Conservation (phyloP, 2,113 vertebrate species). For the Podocnemis expansa region DNA sequence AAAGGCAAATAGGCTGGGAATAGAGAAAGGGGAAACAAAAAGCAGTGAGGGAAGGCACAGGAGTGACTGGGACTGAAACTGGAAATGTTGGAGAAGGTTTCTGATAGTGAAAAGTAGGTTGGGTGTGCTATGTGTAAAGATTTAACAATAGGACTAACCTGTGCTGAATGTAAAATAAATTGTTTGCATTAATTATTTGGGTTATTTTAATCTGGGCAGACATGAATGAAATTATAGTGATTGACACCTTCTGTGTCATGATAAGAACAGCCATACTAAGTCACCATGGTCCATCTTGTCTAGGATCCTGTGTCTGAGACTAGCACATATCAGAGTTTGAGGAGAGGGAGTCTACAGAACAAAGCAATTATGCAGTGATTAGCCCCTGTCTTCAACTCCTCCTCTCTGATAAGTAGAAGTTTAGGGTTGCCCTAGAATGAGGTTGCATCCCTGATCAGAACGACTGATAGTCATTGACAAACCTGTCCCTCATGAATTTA, state of each 20-base stretch:
- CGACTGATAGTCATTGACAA: not conserved
- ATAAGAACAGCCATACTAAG: too few species aligned
- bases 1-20: not conserved
- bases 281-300: too few species aligned
- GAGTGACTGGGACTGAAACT: not conserved
- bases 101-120: not conserved
- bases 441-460: not conserved
- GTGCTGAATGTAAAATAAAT: rapidly evolving
- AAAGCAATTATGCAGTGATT: too few species aligned
- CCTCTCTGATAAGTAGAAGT: too few species aligned
- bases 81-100: not conserved
- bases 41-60: not conserved
- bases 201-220: not conserved
- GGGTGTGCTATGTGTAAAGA: not conserved
- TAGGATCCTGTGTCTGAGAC: too few species aligned
- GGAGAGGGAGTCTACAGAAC: too few species aligned
- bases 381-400: too few species aligned
- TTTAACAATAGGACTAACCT: not conserved
- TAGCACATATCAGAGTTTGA: too few species aligned
- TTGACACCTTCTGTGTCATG: not conserved
- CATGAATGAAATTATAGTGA: not conserved
- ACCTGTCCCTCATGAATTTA: not conserved
- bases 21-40: not conserved
- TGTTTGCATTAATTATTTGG: not conserved
- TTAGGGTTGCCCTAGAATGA: too few species aligned